These are phyloP conservation scores for Hyphantria cunea DNA, from an alignment of 1,140 invertebrate species.

Conservation along the genomic window DNA sequence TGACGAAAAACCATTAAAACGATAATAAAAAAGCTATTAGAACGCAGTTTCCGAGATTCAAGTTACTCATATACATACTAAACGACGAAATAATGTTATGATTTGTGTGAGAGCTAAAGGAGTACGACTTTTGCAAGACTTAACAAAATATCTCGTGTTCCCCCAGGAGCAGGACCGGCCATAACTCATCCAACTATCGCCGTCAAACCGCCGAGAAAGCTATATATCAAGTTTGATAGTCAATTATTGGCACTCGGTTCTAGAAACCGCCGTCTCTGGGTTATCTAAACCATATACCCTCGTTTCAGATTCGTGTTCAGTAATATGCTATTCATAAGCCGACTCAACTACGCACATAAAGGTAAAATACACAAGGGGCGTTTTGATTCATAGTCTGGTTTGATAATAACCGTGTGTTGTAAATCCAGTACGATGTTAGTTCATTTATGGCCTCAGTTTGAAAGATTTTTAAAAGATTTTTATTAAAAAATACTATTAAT, in stretches of 20 bases:
- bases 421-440: constrained; percentile 24
- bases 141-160: constrained; percentile 49
- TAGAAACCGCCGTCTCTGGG: constrained; percentile 59
- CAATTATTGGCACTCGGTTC: constrained; percentile 74
- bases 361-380: constrained; percentile 32
- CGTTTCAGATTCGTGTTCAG: constrained; percentile 43
- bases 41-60: no score
- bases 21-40: no score
- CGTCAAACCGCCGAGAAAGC: constrained; percentile 59
- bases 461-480: no score
- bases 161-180: constrained; percentile 40
- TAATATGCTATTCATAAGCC: constrained; percentile 57
- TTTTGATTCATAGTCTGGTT: constrained; percentile 36
- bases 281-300: constrained; percentile 56
- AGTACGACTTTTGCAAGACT: constrained; percentile 29
- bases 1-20: no score
- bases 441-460: constrained; percentile 11
- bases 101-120: constrained; percentile 13
- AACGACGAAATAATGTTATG: constrained; percentile 11
- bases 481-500: no score
- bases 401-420: constrained; percentile 35
- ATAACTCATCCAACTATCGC: constrained; percentile 69
- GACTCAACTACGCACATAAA: constrained; percentile 37
- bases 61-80: no score
- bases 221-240: constrained; percentile 78